Percentiles rank a stretch among this genome's conserved stretches.
phyloP scores from a whole-genome alignment of 2,113 vertebrate genomes.

The Quiscalus mexicanus region DNA sequence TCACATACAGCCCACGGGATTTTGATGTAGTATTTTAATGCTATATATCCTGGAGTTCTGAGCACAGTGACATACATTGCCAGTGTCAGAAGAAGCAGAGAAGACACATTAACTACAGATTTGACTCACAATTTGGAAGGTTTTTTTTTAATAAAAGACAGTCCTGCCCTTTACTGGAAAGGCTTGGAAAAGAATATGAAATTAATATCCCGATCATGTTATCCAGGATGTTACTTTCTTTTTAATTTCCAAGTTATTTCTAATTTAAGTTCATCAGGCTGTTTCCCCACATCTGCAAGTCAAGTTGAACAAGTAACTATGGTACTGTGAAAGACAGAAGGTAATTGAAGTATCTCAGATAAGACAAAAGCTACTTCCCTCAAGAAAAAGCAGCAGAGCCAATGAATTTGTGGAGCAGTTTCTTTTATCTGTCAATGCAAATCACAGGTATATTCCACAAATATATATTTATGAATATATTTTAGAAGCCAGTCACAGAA shows the following conservation, averaged over 20 bases:
- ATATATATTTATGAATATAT: not conserved
- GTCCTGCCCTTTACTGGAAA: not conserved
- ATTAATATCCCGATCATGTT: not conserved
- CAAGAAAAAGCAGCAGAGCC: not conserved
- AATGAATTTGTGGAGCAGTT: not conserved
- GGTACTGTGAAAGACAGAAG: not conserved
- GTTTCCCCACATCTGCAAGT: not conserved
- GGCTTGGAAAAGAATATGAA: not conserved
- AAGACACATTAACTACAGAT: not conserved
- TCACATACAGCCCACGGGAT: not conserved
- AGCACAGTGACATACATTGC: not conserved
- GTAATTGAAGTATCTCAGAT: not conserved
- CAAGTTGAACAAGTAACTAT: not conserved
- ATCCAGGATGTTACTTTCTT: not conserved
- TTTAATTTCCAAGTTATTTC: not conserved
- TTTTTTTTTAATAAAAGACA: not conserved
- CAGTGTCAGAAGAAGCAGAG: not conserved
- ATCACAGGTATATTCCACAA: not conserved
- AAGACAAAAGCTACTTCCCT: not conserved
- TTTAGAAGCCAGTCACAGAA: not conserved
- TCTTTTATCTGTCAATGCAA: not conserved
- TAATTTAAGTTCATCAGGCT: not conserved
- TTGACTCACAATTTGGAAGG: not conserved
- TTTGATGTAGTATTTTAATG: not conserved
- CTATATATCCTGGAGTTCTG: not conserved